Evolutionary conservation across 2,113 vertebrate genomes (phyloP).

Genomic region (Rhagologus leucostigma): DNA sequence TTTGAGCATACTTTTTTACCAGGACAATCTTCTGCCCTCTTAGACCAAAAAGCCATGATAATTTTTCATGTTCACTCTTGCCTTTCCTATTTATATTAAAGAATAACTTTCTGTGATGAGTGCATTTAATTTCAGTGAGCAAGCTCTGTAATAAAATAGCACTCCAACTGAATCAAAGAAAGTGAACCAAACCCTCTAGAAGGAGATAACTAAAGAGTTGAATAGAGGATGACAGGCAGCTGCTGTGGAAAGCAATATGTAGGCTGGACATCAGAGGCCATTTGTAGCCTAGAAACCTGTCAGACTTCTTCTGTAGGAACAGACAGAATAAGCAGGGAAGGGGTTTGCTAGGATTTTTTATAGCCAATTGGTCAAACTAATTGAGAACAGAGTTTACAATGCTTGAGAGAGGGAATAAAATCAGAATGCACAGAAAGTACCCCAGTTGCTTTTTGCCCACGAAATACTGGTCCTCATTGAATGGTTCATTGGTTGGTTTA

Average conservation of each 20-base stretch:
- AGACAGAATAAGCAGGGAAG: background rate
- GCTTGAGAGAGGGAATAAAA: background rate
- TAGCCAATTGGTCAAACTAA: background rate
- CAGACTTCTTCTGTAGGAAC: background rate
- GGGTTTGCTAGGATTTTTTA: background rate
- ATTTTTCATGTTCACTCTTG: background rate
- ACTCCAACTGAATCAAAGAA: background rate
- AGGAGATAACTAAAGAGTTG: background rate
- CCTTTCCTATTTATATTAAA: background rate
- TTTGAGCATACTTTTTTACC: background rate
- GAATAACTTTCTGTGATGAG: background rate
- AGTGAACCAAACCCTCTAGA: background rate
- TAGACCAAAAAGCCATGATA: background rate
- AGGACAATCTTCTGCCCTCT: background rate
- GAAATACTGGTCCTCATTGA: background rate
- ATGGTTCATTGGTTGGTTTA: background rate
- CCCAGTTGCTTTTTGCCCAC: background rate
- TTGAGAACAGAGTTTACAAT: background rate
- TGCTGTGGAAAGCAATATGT: background rate
- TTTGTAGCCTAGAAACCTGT: background rate
- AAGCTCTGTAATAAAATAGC: background rate
- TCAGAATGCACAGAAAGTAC: background rate
- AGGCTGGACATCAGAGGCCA: background rate
- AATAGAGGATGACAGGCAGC: background rate
- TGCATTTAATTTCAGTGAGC: background rate